Conservation (phyloP, 2,113 vertebrate species). For the Oreochromis tanganicae region DNA sequence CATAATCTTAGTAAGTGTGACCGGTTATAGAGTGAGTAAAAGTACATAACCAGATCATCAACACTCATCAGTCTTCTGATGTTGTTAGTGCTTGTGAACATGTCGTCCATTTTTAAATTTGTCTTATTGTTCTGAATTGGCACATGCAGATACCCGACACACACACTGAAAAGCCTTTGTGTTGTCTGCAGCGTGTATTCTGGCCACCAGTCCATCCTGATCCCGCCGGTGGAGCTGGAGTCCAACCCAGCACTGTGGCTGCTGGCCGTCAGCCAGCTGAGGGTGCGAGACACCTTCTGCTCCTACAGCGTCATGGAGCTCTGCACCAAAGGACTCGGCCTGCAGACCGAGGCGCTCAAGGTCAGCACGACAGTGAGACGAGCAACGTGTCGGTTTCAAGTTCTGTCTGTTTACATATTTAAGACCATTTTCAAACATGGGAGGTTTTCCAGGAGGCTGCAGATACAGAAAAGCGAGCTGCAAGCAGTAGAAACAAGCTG, state of each 20-base stretch:
- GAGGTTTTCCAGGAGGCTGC: neutral
- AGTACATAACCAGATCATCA: neutral
- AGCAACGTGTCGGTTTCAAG: neutral
- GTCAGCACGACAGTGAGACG: slow-evolving; percentile 62
- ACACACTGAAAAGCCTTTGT: neutral
- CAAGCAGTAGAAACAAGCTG: neutral
- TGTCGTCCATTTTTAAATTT: neutral
- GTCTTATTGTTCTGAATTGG: neutral
- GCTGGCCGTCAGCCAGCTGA: slow-evolving; percentile 96
- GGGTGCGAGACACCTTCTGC: slow-evolving; percentile 96
- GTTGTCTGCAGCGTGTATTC: slow-evolving; percentile 85
- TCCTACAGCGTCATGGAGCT: slow-evolving; percentile 99
- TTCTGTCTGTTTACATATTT: neutral
- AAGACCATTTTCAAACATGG: neutral
- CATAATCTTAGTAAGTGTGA: neutral
- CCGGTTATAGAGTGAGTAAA: fast-evolving
- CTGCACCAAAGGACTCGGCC: slow-evolving; percentile 95
- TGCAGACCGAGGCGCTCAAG: slow-evolving; percentile 96
- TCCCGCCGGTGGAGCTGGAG: slow-evolving; percentile 95
- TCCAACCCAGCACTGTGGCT: slow-evolving; percentile 95
- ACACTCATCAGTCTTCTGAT: neutral
- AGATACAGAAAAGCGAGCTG: neutral
- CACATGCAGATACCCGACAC: neutral
- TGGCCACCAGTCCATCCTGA: slow-evolving; percentile 97
- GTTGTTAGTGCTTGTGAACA: fast-evolving